A percentile compares a stretch with the other conserved stretches of the same genome.
These are phyloP conservation scores for Hemitrygon akajei DNA, from an alignment of 2,797 vertebrate species.

Conservation along the genomic window DNA sequence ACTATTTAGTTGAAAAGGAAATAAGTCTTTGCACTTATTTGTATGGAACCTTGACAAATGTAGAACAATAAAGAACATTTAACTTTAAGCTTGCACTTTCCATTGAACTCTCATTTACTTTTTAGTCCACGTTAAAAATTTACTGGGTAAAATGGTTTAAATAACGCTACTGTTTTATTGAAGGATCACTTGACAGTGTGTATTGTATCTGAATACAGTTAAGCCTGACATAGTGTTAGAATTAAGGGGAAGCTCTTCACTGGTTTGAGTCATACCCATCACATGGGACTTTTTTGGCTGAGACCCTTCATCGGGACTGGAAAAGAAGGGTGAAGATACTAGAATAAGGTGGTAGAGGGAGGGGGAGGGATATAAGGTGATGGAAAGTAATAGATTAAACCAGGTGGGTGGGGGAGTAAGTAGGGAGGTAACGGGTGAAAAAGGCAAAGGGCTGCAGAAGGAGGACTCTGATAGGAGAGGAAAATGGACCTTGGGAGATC, in stretches of 20 bases:
- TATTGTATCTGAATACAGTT: not conserved
- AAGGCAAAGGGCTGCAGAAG: no score
- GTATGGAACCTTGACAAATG: conserved; percentile 24
- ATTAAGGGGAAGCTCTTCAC: not conserved
- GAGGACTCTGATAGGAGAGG: no score
- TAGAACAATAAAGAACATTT: conserved; percentile 24
- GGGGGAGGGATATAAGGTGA: no score
- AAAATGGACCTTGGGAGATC: no score
- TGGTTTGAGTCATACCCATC: no score
- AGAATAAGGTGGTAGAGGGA: no score
- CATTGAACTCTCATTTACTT: not conserved
- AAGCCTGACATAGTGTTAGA: not conserved
- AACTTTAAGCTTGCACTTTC: not conserved
- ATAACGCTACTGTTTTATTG: not conserved
- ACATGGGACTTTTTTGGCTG: no score
- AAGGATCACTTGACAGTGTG: not conserved
- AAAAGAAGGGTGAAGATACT: no score
- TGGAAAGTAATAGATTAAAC: no score
- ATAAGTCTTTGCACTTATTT: conserved; percentile 6
- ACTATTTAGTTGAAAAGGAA: not conserved
- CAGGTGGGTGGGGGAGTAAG: no score
- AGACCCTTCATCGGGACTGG: no score
- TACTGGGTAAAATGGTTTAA: not conserved
- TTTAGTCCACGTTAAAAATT: not conserved
- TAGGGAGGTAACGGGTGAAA: no score